phyloP scores from a whole-genome alignment of 2,888 invertebrate species.

The Ceramica pisi region DNA sequence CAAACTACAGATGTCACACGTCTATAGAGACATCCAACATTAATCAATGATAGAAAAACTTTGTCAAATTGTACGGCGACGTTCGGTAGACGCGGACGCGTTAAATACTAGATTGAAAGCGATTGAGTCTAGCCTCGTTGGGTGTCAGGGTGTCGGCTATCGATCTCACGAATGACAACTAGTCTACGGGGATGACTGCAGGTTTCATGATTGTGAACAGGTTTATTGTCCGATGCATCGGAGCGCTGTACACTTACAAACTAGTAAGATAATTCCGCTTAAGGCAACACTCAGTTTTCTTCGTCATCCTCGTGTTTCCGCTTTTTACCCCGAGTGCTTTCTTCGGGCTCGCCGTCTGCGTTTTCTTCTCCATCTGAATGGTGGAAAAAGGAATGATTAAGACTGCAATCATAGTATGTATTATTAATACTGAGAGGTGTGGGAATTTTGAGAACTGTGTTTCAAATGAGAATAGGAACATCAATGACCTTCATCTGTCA shows the following conservation, averaged over 20 bases:
- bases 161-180: conserved; percentile 86
- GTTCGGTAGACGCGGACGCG: conserved; percentile 63
- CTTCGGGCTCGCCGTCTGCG: conserved; percentile 84
- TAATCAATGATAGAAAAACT: conserved; percentile 78
- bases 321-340: conserved; percentile 91
- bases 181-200: conserved; percentile 77
- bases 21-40: conserved; percentile 78
- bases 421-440: background rate
- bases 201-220: conserved; percentile 75
- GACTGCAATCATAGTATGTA: background rate
- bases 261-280: conserved; percentile 88
- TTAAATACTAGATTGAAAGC: conserved; percentile 70
- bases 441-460: background rate
- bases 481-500: too few relatives aligned
- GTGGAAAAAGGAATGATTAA: background rate
- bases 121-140: conserved; percentile 72
- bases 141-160: conserved; percentile 66
- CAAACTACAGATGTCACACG: conserved; percentile 88
- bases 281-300: conserved; percentile 89
- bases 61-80: conserved; percentile 67
- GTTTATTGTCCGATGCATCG: conserved; percentile 89
- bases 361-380: conserved; percentile 84
- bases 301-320: conserved; percentile 91
- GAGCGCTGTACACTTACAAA: conserved; percentile 90
- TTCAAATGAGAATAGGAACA: too few relatives aligned